These are phyloP conservation scores for Drosophila athabasca DNA, from an alignment of 1,140 invertebrate genomes.

Conservation along the genomic window DNA sequence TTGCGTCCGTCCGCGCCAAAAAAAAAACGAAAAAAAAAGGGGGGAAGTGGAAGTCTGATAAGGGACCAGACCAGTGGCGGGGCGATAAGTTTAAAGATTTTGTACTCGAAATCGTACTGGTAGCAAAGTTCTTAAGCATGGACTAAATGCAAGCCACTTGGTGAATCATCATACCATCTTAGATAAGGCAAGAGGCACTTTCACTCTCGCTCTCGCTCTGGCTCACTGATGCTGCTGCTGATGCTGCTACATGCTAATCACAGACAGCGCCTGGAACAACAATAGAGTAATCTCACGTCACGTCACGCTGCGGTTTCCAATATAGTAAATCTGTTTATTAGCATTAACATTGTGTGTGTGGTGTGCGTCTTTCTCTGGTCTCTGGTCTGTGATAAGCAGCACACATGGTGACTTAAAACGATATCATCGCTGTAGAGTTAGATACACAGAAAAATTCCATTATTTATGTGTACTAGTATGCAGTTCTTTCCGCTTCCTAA, in stretches of 20 bases:
- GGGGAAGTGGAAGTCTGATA: conserved; percentile 30
- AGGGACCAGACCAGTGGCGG: not conserved
- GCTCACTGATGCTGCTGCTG: not conserved
- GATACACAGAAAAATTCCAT: conserved; percentile 28
- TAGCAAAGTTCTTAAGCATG: not conserved
- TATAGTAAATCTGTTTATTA: conserved; percentile 46
- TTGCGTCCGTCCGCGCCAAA: no score
- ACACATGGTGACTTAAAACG: conserved; percentile 2
- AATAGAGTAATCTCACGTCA: conserved; percentile 21
- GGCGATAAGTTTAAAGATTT: conserved; percentile 9
- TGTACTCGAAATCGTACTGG: not conserved
- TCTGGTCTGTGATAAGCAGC: conserved; percentile 34
- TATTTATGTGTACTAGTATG: not conserved
- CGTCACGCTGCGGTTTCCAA: conserved; percentile 68
- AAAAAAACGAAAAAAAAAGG: no score
- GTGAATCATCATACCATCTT: conserved; percentile 24
- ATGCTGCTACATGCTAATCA: not conserved
- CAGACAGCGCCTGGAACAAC: conserved; percentile 6
- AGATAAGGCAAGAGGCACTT: conserved; percentile 31
- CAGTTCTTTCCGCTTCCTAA: conserved; percentile 27
- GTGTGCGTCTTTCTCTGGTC: not conserved
- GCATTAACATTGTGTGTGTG: conserved; percentile 23
- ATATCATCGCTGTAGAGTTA: conserved; percentile 17
- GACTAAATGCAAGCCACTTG: not conserved
- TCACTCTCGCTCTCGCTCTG: conserved; percentile 29